phyloP scores from a whole-genome alignment of 2,113 vertebrate species.

The Paracanthobrama guichenoti region DNA sequence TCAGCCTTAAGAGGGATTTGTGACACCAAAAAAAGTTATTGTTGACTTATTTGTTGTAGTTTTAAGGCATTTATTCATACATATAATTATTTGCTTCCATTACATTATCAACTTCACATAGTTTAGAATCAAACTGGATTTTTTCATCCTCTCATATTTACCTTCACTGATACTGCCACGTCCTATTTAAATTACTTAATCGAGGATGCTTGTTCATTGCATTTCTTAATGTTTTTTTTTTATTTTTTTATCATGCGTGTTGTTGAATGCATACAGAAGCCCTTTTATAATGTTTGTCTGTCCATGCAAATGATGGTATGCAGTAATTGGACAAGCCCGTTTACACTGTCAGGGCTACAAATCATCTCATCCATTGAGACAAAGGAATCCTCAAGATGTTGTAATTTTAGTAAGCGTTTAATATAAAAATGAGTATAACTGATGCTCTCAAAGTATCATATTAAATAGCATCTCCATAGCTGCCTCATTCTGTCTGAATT shows the following conservation, averaged over 20 bases:
- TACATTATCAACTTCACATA: background rate
- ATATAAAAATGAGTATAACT: background rate
- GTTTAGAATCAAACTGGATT: background rate
- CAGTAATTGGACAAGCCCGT: background rate
- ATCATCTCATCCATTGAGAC: background rate
- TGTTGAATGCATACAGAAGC: slow-evolving; percentile 23
- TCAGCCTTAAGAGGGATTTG: background rate
- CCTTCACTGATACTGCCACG: background rate
- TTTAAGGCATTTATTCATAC: slow-evolving; percentile 1
- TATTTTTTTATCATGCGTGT: background rate
- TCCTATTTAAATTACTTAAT: background rate
- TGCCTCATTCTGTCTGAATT: slow-evolving; percentile 34
- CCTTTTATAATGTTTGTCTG: background rate
- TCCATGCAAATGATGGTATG: background rate
- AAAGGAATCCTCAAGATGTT: background rate
- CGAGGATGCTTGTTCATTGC: slow-evolving; percentile 19
- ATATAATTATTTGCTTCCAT: background rate
- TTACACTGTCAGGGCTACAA: slow-evolving; percentile 28
- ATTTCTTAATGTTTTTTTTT: background rate
- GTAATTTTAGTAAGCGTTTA: background rate
- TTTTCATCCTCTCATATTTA: background rate
- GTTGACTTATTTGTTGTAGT: background rate
- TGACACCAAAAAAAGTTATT: background rate
- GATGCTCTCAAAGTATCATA: background rate
- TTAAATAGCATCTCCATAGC: slow-evolving; percentile 29